Evolutionary conservation across 2,888 invertebrate species (phyloP).

Genomic region (Callyntrura sp.): DNA sequence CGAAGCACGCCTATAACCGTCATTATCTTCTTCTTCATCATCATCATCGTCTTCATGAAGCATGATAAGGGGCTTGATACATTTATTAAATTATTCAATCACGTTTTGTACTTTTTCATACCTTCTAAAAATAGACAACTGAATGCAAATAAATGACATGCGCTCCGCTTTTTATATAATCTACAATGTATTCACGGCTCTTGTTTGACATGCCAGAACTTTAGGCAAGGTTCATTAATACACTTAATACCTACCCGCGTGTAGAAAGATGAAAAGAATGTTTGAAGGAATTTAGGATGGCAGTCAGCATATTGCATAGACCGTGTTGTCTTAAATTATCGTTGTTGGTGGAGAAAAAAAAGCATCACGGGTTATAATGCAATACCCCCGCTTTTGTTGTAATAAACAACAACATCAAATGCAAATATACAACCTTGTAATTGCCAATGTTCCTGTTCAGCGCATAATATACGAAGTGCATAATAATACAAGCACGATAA

Average conservation of each 20-base stretch:
- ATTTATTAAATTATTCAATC: conserved; percentile 77
- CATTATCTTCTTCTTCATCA: neutral
- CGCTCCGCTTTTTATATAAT: conserved; percentile 50
- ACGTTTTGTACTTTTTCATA: conserved; percentile 57
- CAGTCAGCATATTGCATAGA: conserved; percentile 3
- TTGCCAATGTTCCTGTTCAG: conserved; percentile 49
- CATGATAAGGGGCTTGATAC: conserved; percentile 71
- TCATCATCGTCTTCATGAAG: conserved; percentile 14
- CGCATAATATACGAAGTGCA: neutral
- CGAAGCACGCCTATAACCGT: neutral
- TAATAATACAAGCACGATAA: neutral
- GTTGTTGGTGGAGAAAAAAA: conserved; percentile 13
- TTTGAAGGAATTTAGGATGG: conserved; percentile 21
- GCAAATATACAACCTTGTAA: conserved; percentile 41
- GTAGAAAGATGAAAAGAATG: neutral
- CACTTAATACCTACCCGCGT: neutral
- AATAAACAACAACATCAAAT: conserved; percentile 14
- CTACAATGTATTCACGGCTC: conserved; percentile 25
- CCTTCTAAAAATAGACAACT: conserved; percentile 74
- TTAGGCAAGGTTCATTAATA: conserved; percentile 41
- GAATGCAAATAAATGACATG: conserved; percentile 57
- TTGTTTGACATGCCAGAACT: conserved; percentile 23
- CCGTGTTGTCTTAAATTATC: neutral
- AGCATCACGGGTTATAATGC: conserved; percentile 31
- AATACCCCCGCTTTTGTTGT: conserved; percentile 24